These are phyloP conservation scores for Atrichornis clamosus DNA, from an alignment of 2,113 vertebrate genomes.

Conservation along the genomic window DNA sequence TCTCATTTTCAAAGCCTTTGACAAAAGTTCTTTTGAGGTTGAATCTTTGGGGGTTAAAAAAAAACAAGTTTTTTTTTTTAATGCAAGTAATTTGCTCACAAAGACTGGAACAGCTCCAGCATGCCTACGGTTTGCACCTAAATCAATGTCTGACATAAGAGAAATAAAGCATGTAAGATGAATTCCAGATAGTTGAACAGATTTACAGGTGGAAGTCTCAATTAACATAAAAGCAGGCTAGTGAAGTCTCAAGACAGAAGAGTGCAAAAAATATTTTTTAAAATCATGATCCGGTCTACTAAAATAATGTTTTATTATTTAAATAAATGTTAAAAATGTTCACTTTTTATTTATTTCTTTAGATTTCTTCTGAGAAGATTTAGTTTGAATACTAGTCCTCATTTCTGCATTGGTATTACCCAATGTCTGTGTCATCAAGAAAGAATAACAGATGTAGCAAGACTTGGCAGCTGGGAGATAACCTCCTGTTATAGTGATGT, in stretches of 20 bases:
- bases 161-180: not conserved
- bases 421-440: not conserved
- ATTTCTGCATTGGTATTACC: not conserved
- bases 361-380: not conserved
- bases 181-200: not conserved
- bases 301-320: no score
- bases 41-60: not conserved
- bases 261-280: not conserved
- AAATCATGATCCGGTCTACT: not conserved
- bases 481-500: not conserved
- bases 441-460: not conserved
- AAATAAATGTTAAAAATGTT: not conserved
- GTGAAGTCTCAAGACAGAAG: not conserved
- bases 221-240: not conserved
- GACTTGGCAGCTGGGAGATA: not conserved
- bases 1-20: not conserved
- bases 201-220: not conserved
- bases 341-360: not conserved
- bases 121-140: not conserved
- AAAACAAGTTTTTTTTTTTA: not conserved
- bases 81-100: not conserved
- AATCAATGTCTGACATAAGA: not conserved
- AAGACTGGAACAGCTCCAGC: not conserved
- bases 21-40: not conserved
- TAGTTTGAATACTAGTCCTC: not conserved